These are phyloP conservation scores for Hydropotes inermis DNA, from an alignment of 2,113 vertebrate species.

Conservation along the genomic window DNA sequence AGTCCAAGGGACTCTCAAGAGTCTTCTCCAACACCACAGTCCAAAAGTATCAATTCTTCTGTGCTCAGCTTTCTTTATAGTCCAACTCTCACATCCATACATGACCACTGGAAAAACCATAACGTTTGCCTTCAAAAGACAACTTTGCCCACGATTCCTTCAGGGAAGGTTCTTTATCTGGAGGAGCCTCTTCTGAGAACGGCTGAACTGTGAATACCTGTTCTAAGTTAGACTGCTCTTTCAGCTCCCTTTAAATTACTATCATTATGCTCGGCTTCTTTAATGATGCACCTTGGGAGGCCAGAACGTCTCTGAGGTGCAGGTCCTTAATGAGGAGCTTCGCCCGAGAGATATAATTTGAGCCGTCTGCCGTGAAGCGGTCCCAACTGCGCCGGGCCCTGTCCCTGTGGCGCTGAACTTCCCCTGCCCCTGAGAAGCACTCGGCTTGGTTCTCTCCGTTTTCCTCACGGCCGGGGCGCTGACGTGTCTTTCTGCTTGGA, in stretches of 20 bases:
- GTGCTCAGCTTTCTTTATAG: too few relatives aligned
- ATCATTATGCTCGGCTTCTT: slow-evolving; percentile 72
- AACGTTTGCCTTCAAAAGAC: background rate
- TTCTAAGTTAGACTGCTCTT: slow-evolving; percentile 56
- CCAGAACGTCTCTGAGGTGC: slow-evolving; percentile 53
- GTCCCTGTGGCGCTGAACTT: slow-evolving; percentile 29
- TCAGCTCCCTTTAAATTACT: slow-evolving; percentile 73
- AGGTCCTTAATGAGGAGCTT: slow-evolving; percentile 72
- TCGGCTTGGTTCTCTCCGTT: background rate
- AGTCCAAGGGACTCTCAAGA: too few relatives aligned
- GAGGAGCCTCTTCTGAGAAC: background rate
- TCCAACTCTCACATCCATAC: too few relatives aligned
- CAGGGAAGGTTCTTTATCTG: background rate
- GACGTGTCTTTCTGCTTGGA: background rate
- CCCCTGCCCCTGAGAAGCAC: background rate
- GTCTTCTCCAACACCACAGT: too few relatives aligned
- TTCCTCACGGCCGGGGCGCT: accelerated
- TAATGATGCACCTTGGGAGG: slow-evolving; percentile 56
- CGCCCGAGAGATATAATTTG: slow-evolving; percentile 71
- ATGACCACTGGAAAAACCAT: too few relatives aligned
- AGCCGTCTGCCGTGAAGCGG: slow-evolving; percentile 5
- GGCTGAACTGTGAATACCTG: background rate
- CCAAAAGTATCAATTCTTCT: too few relatives aligned
- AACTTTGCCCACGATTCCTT: background rate
- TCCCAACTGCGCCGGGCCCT: slow-evolving; percentile 28